Base-by-base conservation (phyloP, 2,888 invertebrate species). In the Drosophila neotestacea region DNA sequence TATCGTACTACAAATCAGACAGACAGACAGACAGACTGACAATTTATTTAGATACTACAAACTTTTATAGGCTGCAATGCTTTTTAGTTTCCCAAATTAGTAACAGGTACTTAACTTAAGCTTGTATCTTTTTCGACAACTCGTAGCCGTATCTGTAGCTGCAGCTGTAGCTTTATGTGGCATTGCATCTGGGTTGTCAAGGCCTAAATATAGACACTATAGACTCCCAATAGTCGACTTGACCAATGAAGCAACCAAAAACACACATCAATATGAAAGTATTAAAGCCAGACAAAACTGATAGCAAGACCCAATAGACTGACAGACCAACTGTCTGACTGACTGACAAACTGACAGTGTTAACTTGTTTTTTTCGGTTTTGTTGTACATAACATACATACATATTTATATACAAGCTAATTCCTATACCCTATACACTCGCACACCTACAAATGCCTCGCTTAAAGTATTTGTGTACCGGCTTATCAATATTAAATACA, bases 401-500 rank as follows among this genome's bases (percentile, higher is more conserved):
- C 13, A 27, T 9, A 48, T 34, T 48, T 41, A 22, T 51, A 5
- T 32, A 32, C 50, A 38, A 39, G 42, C 38, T 6, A 42, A 41
- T 4, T 34, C 7, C 46, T 54, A 30, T 36, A 36, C 44, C 48
- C 36, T 28, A 48, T 39, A 62, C 32, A 22, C 22, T 48, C 16
- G 32, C 22, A 50, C 44, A 66, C 56, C 55, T 64, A 30, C 46
- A 52, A 42, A 36, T 61, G 10, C 28, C 38, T 28, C 32, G 36
- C 32, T 55, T 30, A 6, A 42, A 41, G 50, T 51, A 61, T 79
- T 66, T 70, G 70, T 67, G 51, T 65, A 67, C 84, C 76, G 82
- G 88, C 85, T 85, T 85, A 85, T 85, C 85, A 86, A 55, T 79
- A 78, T 86, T 68, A 84, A 89, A 89, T 72, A 87, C 72, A 89